Evolutionary conservation across 2,888 invertebrate genomes (phyloP).

Genomic region (Cryptocephalus moraei): DNA sequence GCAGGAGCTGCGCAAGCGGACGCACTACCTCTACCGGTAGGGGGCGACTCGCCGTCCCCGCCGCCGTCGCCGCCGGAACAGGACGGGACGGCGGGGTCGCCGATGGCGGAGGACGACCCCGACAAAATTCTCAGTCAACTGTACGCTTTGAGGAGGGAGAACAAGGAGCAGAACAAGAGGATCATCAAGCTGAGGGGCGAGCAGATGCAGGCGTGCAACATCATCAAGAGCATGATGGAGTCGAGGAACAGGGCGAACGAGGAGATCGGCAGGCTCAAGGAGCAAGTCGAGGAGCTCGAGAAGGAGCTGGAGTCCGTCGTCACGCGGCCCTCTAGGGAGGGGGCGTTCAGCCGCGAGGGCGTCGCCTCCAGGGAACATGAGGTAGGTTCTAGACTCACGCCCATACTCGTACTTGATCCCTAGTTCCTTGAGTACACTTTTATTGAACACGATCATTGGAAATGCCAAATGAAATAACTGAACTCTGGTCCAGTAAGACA

Average conservation of each 20-base stretch:
- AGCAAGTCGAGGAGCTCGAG: constrained; percentile 16
- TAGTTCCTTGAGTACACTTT: too few species aligned
- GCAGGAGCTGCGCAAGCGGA: constrained; percentile 28
- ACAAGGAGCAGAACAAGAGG: constrained; percentile 20
- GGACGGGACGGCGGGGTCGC: not conserved
- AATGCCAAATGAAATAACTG: too few species aligned
- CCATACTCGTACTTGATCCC: too few species aligned
- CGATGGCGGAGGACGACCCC: constrained; percentile 7
- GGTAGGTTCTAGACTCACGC: not conserved
- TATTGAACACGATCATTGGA: too few species aligned
- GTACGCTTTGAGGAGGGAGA: constrained; percentile 16
- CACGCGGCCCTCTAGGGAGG: constrained; percentile 17
- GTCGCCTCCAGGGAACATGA: not conserved
- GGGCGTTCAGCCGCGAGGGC: not conserved
- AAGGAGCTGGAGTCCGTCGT: constrained; percentile 22
- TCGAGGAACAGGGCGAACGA: constrained; percentile 28
- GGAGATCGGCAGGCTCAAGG: constrained; percentile 30
- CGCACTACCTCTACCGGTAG: constrained; percentile 19
- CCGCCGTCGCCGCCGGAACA: constrained; percentile 8
- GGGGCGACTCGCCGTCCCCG: constrained; percentile 4
- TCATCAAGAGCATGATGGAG: constrained; percentile 34
- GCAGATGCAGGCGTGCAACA: constrained; percentile 35
- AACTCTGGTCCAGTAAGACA: too few species aligned
- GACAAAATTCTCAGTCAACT: constrained; percentile 15
- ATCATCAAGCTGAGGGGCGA: constrained; percentile 33